phyloP scores from a whole-genome alignment of 2,888 invertebrate genomes.

The Archips crataeganus region DNA sequence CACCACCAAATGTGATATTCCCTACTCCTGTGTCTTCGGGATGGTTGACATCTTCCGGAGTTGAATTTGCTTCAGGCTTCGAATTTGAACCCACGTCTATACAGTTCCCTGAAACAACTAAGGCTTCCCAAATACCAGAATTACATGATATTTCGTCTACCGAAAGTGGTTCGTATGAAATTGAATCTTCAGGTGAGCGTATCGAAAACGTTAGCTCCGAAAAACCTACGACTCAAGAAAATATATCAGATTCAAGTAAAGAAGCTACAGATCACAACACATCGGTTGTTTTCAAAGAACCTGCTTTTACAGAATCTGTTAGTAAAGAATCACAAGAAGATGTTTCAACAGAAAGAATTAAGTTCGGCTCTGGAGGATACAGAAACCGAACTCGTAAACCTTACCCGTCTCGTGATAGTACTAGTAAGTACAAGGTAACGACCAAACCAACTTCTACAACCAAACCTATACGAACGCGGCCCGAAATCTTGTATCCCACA shows the following conservation, averaged over 20 bases:
- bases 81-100: slow-evolving; percentile 73
- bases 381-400: slow-evolving; percentile 76
- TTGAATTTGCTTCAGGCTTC: slow-evolving; percentile 76
- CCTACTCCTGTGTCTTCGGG: slow-evolving; percentile 77
- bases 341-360: slow-evolving; percentile 62
- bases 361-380: slow-evolving; percentile 60
- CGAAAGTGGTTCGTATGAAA: slow-evolving; percentile 65
- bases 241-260: slow-evolving; percentile 53
- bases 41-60: slow-evolving; percentile 77
- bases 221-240: slow-evolving; percentile 55
- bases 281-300: slow-evolving; percentile 51
- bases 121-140: slow-evolving; percentile 56
- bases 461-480: slow-evolving; percentile 67
- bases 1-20: slow-evolving; percentile 69
- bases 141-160: slow-evolving; percentile 46
- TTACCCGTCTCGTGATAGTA: slow-evolving; percentile 67
- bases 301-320: slow-evolving; percentile 50
- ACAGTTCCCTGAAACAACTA: slow-evolving; percentile 60
- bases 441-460: slow-evolving; percentile 62
- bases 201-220: slow-evolving; percentile 56
- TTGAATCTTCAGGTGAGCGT: slow-evolving; percentile 60
- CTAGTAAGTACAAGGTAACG: slow-evolving; percentile 64
- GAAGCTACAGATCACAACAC: slow-evolving; percentile 53
- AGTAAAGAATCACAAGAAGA: slow-evolving; percentile 65
- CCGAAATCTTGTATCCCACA: slow-evolving; percentile 72